phyloP scores from a whole-genome alignment of 2,113 vertebrate genomes.

The Callospermophilus lateralis region DNA sequence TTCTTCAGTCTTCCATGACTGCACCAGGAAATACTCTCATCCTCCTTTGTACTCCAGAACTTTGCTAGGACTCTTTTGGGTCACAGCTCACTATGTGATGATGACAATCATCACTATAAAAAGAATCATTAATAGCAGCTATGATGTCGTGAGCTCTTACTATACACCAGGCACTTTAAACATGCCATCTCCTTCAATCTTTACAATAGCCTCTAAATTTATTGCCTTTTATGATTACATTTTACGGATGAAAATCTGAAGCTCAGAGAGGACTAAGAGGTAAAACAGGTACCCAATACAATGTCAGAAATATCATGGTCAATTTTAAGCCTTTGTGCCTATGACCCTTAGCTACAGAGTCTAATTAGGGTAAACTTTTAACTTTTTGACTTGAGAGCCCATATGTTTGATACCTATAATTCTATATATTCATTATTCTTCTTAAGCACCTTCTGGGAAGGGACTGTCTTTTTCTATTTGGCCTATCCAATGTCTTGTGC shows the following conservation, averaged over 20 bases:
- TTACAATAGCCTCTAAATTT: not conserved
- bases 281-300: not conserved
- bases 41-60: not conserved
- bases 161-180: not conserved
- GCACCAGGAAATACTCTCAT: not conserved
- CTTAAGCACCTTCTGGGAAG: not conserved
- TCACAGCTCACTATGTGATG: not conserved
- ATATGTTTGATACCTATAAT: not conserved
- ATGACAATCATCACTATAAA: not conserved
- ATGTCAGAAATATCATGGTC: not conserved
- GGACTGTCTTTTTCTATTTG: not conserved
- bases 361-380: not conserved
- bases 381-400: not conserved
- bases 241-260: slow-evolving; percentile 38
- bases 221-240: not conserved
- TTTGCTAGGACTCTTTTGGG: not conserved
- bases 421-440: not conserved
- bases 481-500: not conserved
- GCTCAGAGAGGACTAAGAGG: not conserved
- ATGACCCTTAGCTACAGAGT: not conserved
- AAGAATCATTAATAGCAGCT: not conserved
- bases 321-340: not conserved
- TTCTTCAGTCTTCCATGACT: not conserved
- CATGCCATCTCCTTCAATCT: not conserved
- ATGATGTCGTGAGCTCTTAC: not conserved